Conservation (phyloP, 2,113 vertebrate species). For the Sclerurus mexicanus region DNA sequence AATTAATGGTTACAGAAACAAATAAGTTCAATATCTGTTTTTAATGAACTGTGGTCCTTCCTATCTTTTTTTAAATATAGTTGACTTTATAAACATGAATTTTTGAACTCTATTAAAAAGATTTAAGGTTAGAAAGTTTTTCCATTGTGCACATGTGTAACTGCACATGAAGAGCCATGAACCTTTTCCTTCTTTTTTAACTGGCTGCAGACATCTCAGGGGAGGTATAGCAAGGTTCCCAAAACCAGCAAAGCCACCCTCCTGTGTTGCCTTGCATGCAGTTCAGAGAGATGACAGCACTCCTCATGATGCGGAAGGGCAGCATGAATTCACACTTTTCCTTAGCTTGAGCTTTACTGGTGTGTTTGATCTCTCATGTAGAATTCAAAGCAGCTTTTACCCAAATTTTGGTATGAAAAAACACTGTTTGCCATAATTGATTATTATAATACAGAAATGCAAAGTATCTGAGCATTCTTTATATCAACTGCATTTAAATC, state of each 20-base stretch:
- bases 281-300: background rate
- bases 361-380: background rate
- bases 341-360: background rate
- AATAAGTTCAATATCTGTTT: background rate
- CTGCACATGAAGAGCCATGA: background rate
- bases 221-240: background rate
- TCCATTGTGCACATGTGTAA: fast-evolving
- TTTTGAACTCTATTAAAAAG: background rate
- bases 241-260: background rate
- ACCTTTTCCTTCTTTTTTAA: background rate
- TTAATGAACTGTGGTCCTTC: background rate
- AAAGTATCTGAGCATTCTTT: slow-evolving; percentile 39
- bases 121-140: background rate
- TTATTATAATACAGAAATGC: slow-evolving; percentile 40
- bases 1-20: background rate
- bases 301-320: background rate
- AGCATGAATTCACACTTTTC: fast-evolving
- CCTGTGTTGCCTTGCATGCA: background rate
- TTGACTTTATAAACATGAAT: background rate
- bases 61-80: background rate
- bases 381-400: background rate
- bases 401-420: background rate
- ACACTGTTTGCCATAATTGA: background rate
- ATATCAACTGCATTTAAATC: slow-evolving; percentile 42
- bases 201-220: background rate